phyloP scores from a whole-genome alignment of 2,113 vertebrate genomes.

The Cebidichthys violaceus region DNA sequence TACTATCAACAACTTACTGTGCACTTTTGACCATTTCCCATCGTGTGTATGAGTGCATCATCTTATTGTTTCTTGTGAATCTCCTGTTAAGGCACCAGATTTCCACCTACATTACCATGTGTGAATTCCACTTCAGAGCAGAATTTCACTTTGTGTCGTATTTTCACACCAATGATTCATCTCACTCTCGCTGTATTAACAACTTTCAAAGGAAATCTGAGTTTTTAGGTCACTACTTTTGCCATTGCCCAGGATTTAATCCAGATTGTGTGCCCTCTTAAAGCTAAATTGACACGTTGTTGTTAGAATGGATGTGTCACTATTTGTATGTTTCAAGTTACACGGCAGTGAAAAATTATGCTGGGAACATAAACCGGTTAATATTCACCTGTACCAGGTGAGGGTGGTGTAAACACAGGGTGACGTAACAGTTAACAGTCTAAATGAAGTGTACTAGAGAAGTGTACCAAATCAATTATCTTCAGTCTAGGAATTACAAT shows the following conservation, averaged over 20 bases:
- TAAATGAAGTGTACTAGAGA: background rate
- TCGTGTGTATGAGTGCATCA: background rate
- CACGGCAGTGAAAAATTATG: background rate
- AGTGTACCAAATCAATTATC: background rate
- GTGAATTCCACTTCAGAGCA: background rate
- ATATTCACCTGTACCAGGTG: background rate
- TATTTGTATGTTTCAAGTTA: conserved; percentile 9
- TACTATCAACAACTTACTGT: background rate
- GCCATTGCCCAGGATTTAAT: background rate
- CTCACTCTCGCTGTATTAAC: background rate
- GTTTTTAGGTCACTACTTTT: background rate
- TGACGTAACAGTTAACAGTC: background rate
- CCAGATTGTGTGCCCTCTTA: background rate
- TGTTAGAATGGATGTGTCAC: background rate
- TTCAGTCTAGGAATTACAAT: background rate
- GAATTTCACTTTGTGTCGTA: background rate
- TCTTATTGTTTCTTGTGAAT: background rate
- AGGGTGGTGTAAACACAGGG: background rate
- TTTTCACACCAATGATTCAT: background rate
- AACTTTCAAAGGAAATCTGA: background rate
- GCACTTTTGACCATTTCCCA: background rate
- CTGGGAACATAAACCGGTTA: background rate
- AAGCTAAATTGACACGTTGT: background rate
- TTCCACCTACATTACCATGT: background rate
- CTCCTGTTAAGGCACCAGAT: background rate